A percentile compares a stretch with the other conserved stretches of the same genome.
phyloP scores from a whole-genome alignment of 2,113 vertebrate genomes.

The Smithornis capensis region DNA sequence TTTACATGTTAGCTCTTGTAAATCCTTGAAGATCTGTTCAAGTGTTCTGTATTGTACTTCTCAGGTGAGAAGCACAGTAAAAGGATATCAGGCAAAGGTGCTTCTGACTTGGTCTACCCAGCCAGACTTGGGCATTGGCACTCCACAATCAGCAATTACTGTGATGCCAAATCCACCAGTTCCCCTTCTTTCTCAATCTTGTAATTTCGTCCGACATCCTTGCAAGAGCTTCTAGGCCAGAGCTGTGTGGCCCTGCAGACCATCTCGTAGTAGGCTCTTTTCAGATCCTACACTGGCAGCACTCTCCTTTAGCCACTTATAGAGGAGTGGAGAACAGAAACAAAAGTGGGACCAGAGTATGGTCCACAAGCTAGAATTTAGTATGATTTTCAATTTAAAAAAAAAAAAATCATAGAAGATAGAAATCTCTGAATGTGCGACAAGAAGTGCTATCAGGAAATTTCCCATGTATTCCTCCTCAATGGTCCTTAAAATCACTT shows the following conservation, averaged over 20 bases:
- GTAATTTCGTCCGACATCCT: background rate
- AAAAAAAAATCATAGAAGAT: background rate
- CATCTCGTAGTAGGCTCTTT: background rate
- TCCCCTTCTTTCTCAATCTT: background rate
- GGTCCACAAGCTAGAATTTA: background rate
- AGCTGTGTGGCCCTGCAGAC: background rate
- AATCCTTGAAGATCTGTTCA: background rate
- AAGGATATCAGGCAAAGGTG: background rate
- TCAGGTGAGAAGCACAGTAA: background rate
- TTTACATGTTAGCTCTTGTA: background rate
- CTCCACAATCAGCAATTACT: background rate
- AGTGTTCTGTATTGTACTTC: background rate
- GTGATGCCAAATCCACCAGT: background rate
- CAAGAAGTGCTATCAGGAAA: fast-evolving
- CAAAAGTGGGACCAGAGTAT: background rate
- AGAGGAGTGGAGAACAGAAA: background rate
- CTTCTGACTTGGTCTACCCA: background rate
- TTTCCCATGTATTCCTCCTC: background rate
- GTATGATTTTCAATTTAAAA: background rate
- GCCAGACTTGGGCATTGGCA: background rate
- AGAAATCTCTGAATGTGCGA: background rate
- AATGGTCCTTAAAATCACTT: background rate
- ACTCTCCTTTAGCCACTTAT: background rate
- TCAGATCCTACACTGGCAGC: background rate
- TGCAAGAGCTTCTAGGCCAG: background rate